These are phyloP conservation scores for Lasioglossum lativentre DNA, from an alignment of 2,888 invertebrate species.

Conservation along the genomic window DNA sequence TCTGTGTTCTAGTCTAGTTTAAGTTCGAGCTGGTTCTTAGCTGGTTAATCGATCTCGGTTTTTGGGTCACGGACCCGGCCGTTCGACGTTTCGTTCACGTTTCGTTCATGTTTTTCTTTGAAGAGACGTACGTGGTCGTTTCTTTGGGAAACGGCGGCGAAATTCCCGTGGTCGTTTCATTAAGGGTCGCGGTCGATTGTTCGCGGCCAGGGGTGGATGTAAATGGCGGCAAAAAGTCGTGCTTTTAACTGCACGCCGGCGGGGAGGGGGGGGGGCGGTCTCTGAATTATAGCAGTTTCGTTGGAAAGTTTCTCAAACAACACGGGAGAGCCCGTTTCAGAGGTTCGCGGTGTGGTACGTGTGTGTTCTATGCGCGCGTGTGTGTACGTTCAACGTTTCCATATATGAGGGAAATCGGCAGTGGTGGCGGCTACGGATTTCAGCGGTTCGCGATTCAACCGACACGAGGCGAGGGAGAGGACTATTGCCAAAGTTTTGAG, in stretches of 20 bases:
- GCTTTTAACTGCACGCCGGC: conserved; percentile 54
- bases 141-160: not conserved
- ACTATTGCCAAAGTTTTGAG: conserved; percentile 79
- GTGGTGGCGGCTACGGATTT: conserved; percentile 35
- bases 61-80: not conserved
- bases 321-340: conserved; percentile 32
- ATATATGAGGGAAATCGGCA: conserved; percentile 45
- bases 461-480: conserved; percentile 43
- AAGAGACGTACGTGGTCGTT: not conserved
- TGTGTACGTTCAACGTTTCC: conserved; percentile 49
- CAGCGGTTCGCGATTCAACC: conserved; percentile 45
- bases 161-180: conserved; percentile 11
- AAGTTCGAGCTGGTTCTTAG: not conserved
- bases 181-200: conserved; percentile 26
- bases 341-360: not conserved
- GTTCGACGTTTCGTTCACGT: not conserved
- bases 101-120: conserved; percentile 6
- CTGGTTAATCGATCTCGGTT: not conserved
- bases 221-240: conserved; percentile 56
- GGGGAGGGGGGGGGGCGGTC: not conserved
- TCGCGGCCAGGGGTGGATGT: conserved; percentile 13
- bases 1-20: not conserved
- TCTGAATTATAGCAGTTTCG: conserved; percentile 71
- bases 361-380: conserved; percentile 13
- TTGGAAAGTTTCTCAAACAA: conserved; percentile 64